Evolutionary conservation across 1,140 invertebrate species (phyloP).

Genomic region (Tetranychus cinnabarinus): DNA sequence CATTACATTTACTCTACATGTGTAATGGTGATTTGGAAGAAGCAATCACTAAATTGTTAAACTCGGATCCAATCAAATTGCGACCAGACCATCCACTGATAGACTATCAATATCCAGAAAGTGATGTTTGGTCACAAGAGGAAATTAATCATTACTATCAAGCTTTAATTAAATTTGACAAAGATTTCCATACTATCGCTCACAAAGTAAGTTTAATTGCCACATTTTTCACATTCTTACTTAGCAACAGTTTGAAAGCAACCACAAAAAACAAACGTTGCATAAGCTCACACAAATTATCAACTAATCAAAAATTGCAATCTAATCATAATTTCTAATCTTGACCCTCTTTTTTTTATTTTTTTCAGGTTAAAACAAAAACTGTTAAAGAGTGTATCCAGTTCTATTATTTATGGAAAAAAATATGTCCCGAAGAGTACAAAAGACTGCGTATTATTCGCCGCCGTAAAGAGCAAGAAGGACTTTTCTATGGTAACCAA

Average conservation of each 20-base stretch:
- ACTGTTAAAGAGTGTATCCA: constrained; percentile 77
- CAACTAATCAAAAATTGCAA: no score
- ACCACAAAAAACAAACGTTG: no score
- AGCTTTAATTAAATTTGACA: constrained; percentile 64
- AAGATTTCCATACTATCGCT: constrained; percentile 72
- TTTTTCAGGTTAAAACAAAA: constrained; percentile 41
- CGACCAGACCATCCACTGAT: constrained; percentile 47
- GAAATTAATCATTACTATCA: constrained; percentile 73
- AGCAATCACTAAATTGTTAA: constrained; percentile 59
- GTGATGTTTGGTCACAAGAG: constrained; percentile 50
- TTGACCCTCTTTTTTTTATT: not conserved
- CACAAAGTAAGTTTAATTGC: constrained; percentile 37
- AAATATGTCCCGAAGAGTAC: constrained; percentile 66
- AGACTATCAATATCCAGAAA: constrained; percentile 45
- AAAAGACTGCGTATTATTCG: constrained; percentile 32
- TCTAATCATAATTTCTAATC: no score
- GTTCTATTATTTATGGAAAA: constrained; percentile 98
- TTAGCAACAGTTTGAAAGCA: no score
- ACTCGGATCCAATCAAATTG: constrained; percentile 33
- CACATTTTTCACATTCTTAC: not conserved
- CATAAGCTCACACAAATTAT: no score
- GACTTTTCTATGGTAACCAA: not conserved
- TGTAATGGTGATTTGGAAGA: constrained; percentile 62
- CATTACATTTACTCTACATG: constrained; percentile 64
- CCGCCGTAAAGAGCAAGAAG: constrained; percentile 22